Evolutionary conservation across 2,113 vertebrate genomes (phyloP).

Genomic region (Athene cunicularia): DNA sequence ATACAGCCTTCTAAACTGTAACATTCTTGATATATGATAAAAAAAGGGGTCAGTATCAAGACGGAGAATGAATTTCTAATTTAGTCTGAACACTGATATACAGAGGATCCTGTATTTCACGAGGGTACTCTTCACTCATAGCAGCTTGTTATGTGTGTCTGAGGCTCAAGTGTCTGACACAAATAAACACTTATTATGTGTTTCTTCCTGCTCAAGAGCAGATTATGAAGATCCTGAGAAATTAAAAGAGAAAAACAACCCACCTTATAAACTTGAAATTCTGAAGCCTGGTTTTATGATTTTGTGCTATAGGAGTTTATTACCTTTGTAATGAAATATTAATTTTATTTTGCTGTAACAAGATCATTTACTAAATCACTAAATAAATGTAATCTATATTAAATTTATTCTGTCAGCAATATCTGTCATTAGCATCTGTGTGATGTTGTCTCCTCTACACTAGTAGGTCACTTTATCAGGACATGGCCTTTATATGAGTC

Average conservation of each 20-base stretch:
- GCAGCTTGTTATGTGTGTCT: neutral
- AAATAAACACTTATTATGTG: too few species aligned
- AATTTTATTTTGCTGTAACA: neutral
- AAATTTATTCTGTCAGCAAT: neutral
- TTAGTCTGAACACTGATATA: neutral
- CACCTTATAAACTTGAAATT: neutral
- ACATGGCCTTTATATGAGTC: neutral
- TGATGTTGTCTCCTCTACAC: neutral
- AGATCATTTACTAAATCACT: neutral
- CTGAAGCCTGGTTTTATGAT: neutral
- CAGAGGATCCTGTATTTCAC: neutral
- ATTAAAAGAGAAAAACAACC: accelerated
- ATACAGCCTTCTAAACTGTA: neutral
- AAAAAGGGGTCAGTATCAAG: neutral
- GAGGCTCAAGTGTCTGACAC: neutral
- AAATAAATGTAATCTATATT: neutral
- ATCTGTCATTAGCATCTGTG: neutral
- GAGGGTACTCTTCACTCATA: neutral
- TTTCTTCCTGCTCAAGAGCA: neutral
- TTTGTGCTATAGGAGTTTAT: neutral
- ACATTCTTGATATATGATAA: neutral
- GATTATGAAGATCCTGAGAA: neutral
- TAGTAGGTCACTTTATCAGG: neutral
- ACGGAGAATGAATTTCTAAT: neutral
- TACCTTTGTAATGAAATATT: neutral